Evolutionary conservation across 1,140 invertebrate species (phyloP), one percentile per base, ranked within the genome.

Genomic region (Dryas iulia): DNA sequence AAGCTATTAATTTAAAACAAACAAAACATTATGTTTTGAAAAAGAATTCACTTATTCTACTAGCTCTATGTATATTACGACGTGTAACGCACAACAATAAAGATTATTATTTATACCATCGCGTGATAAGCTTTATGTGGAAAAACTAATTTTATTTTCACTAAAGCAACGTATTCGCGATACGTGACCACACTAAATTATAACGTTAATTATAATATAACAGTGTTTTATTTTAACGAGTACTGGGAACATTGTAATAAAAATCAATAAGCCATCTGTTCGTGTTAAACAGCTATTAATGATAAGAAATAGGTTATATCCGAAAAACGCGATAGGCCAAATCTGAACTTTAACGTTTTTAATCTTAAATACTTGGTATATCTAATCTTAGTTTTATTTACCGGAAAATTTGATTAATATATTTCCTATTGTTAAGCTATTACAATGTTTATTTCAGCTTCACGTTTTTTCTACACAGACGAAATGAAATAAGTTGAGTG

Each of bases 81-180:
- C 31, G 6, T 67, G 57, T 69, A 71, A 62, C 64, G 68, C 60
- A 66, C 62, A 66, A 82, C 73, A 78, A 85, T 85, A 86, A 88
- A 86, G 79, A 82, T 81, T 82, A 76, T 72, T 74, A 77, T 84
- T 83, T 84, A 84, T 78, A 68, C 70, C 69, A 39, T 84, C 69
- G 79, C 82, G 81, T 87, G 83, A 76, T 72, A 67, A 56, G 57
- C 69, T 77, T 72, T 76, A 83, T 69, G 74, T 78, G 73, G 64
- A 76, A 76, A 82, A 82, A 81, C 79, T 82, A 84, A 86, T 85
- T 85, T 79, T 76, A 77, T 84, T 83, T 87, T 82, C 75, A 82
- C 77, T 87, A 78, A 77, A 86, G 80, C 82, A 84, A 70, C 79
- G 67, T 86, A 82, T 88, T 85, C 69, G 78, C 78, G 80, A 87